These are phyloP conservation scores for Globia sparganii DNA, from an alignment of 2,888 invertebrate genomes.

Conservation along the genomic window DNA sequence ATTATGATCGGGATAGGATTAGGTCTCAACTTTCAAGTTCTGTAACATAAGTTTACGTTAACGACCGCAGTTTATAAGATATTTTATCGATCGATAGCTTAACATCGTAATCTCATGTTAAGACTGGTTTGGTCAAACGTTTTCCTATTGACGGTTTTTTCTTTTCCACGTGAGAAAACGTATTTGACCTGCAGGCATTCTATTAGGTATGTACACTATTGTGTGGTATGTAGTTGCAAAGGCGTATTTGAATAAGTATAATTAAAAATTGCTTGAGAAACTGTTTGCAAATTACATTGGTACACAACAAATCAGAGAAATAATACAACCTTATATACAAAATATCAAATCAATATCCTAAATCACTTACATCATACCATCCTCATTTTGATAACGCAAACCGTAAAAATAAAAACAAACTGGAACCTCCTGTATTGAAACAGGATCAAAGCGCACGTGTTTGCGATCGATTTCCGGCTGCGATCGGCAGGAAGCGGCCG, in stretches of 20 bases:
- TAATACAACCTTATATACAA: neutral
- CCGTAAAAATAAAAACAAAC: slow-evolving; percentile 42
- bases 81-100: neutral
- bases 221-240: neutral
- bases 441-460: slow-evolving; percentile 40
- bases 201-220: neutral
- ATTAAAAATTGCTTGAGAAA: neutral
- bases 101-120: neutral
- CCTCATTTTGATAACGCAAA: neutral
- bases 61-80: slow-evolving; percentile 18
- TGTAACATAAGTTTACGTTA: neutral
- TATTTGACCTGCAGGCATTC: neutral
- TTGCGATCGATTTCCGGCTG: slow-evolving; percentile 47
- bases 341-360: neutral
- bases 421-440: slow-evolving; percentile 34
- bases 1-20: slow-evolving; percentile 33
- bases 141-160: too few species aligned
- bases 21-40: slow-evolving; percentile 27
- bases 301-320: neutral
- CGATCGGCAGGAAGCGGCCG: slow-evolving; percentile 34
- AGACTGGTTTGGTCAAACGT: neutral
- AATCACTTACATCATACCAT: neutral
- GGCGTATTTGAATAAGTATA: neutral
- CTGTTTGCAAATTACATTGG: neutral
- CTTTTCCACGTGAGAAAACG: neutral